Evolutionary conservation across 1,140 invertebrate genomes (phyloP).

Genomic region (Lucilia cuprina): DNA sequence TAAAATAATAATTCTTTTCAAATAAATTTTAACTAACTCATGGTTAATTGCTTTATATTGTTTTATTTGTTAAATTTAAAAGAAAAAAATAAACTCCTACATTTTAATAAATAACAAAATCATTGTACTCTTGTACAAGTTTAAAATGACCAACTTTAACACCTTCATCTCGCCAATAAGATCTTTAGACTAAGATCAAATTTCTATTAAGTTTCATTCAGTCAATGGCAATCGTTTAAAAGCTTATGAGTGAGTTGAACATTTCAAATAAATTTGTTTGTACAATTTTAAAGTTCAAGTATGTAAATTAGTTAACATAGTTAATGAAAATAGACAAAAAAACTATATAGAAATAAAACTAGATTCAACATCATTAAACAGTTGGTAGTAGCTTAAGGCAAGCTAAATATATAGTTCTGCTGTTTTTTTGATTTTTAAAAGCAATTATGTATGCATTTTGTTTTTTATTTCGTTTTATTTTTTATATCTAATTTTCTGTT

Average conservation of each 20-base stretch:
- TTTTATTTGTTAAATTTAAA: neutral
- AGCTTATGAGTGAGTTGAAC: neutral
- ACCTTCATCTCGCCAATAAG: neutral
- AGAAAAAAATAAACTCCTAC: neutral
- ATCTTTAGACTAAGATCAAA: neutral
- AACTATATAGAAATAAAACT: neutral
- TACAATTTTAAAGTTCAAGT: neutral
- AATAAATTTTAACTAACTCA: too few relatives aligned
- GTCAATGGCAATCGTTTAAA: neutral
- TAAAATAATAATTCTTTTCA: too few relatives aligned
- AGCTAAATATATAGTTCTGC: neutral
- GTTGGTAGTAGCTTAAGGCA: neutral
- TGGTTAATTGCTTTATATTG: too few relatives aligned
- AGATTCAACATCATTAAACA: neutral
- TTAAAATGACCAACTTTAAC: neutral
- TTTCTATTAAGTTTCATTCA: neutral
- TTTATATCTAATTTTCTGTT: neutral
- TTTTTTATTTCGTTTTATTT: too few relatives aligned
- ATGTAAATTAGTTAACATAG: conserved; percentile 3
- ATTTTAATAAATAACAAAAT: neutral
- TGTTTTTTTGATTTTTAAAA: neutral
- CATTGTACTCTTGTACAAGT: neutral
- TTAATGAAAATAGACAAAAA: neutral
- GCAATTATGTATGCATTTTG: neutral
- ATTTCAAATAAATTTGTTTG: neutral